Percentiles rank a stretch among this genome's conserved stretches.
Evolutionary conservation across 2,888 invertebrate genomes (phyloP).

Genomic region (Noctua pronuba): DNA sequence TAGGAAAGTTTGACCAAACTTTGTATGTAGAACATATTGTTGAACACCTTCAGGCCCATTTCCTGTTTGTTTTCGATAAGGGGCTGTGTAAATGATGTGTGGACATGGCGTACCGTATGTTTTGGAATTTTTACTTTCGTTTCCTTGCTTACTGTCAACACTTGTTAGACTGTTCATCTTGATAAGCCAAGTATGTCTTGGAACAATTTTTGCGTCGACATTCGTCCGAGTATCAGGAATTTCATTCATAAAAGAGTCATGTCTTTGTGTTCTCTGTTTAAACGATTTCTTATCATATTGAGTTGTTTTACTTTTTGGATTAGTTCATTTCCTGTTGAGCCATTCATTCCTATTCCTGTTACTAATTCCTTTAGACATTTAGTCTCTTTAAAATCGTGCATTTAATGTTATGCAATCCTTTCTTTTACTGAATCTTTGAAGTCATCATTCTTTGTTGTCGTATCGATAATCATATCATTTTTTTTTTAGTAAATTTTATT

Average conservation of each 20-base stretch:
- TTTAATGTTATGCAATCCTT: not conserved
- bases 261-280: not conserved
- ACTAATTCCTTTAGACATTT: not conserved
- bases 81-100: constrained; percentile 71
- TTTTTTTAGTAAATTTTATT: not conserved
- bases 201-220: constrained; percentile 25
- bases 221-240: constrained; percentile 10
- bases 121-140: constrained; percentile 69
- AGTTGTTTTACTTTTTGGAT: not conserved
- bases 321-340: not conserved
- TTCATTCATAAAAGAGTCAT: constrained; percentile 13
- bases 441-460: not conserved
- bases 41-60: constrained; percentile 74
- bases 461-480: not conserved
- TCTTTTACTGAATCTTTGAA: not conserved
- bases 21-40: constrained; percentile 72
- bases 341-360: not conserved
- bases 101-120: constrained; percentile 62
- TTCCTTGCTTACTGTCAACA: constrained; percentile 52
- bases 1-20: constrained; percentile 71
- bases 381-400: not conserved
- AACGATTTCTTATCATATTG: not conserved
- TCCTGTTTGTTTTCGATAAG: constrained; percentile 79
- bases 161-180: constrained; percentile 24
- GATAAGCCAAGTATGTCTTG: constrained; percentile 35